Base-by-base conservation (phyloP, 2,888 invertebrate species). In the Caenorhabditis afra region DNA sequence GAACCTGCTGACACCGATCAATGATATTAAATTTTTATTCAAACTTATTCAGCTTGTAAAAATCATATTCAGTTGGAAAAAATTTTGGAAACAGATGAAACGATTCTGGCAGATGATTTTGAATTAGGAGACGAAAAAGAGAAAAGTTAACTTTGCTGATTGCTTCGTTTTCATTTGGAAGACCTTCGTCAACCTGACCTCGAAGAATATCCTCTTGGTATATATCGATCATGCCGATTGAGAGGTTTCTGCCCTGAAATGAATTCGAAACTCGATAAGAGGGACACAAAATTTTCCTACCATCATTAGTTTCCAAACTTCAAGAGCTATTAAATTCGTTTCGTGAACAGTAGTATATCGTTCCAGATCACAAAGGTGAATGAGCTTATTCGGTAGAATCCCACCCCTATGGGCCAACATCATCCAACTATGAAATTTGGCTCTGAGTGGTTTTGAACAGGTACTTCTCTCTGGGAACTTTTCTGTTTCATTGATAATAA, bases 401-500 rank as follows among this genome's bases (percentile, higher is more conserved):
- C 66, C 70, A 1, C 75, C 70, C 52, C 44, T 49, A 1, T 37
- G 18, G 0, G 75, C 79, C 29, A 79, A 18, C 41, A 66, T n/a
- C 5, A 79, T 35, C 75, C 75, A 79, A 44, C 57, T 39, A 11
- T 75, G 68, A 12, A 79, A 14, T 14, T 64, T 65, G 5, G 12
- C 8, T 14, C 59, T 44, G 1, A 49, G 14, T 3, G 37, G 11
- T 22, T 74, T 58, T 1, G 64, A 16, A 5, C 35, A 49, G 3
- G 58, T 29, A 1, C 3, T 8, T 3, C 53, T 47, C 2, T 68
- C 74, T 18, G 74, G 58, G 7, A 45, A 65, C 16, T 58, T 57
- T 14, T 68, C 73, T 0, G 79, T 59, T 4, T 79, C 79, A 22
- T 65, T 75, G 14, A 85, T 61, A 57, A 84, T 55, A 14, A 71